These are phyloP conservation scores for Hyperoplus immaculatus DNA, from an alignment of 2,797 vertebrate genomes.

Conservation along the genomic window DNA sequence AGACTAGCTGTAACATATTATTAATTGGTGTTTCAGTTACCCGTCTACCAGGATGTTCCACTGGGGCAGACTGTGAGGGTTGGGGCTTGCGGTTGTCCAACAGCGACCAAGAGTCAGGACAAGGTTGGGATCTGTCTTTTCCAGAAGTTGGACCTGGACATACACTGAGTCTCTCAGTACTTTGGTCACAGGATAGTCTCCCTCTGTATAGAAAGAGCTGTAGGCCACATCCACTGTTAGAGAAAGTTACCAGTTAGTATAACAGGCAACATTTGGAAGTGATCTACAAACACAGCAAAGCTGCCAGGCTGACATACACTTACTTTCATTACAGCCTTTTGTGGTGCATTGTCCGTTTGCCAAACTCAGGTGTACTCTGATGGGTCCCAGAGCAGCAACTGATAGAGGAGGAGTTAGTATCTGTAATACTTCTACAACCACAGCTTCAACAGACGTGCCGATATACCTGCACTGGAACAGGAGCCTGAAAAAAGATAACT, in stretches of 20 bases:
- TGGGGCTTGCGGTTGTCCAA: slow-evolving; percentile 73
- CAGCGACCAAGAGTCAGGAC: slow-evolving; percentile 78
- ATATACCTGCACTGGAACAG: slow-evolving; percentile 29
- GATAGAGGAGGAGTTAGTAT: not conserved
- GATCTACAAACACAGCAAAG: not conserved
- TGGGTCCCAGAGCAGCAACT: slow-evolving; percentile 54
- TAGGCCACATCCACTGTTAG: slow-evolving; percentile 71
- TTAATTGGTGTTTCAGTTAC: slow-evolving; percentile 58
- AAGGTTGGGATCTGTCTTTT: slow-evolving; percentile 72
- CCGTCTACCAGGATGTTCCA: slow-evolving; percentile 78
- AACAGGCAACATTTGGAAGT: slow-evolving; percentile 10
- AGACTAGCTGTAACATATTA: slow-evolving; percentile 22
- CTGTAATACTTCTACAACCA: slow-evolving; percentile 47
- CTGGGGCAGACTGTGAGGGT: slow-evolving; percentile 70
- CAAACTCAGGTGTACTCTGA: slow-evolving; percentile 72
- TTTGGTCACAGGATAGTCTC: slow-evolving; percentile 78
- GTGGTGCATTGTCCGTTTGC: slow-evolving; percentile 74
- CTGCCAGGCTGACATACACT: not conserved
- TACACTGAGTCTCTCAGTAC: slow-evolving; percentile 75
- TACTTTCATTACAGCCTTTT: slow-evolving; percentile 80
- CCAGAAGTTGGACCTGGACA: slow-evolving; percentile 72
- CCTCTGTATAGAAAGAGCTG: slow-evolving; percentile 65
- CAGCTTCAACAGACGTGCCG: slow-evolving; percentile 3
- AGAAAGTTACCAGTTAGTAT: slow-evolving; percentile 4
- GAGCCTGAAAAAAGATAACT: slow-evolving; percentile 11